phyloP scores from a whole-genome alignment of 2,888 invertebrate genomes.

The Drosophila silvestris region DNA sequence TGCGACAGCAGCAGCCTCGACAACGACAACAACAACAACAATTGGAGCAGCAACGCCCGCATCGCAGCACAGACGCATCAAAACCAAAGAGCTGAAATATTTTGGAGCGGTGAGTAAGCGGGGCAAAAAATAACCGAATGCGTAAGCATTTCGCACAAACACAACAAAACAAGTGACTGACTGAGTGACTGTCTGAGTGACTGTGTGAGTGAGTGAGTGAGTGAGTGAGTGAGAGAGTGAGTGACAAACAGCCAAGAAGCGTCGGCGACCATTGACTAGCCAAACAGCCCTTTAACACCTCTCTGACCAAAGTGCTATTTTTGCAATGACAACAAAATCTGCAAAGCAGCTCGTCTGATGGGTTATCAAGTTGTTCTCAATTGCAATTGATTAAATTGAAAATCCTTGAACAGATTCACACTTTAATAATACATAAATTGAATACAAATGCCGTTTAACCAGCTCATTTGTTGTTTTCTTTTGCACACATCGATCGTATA shows the following conservation, averaged over 20 bases:
- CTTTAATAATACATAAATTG: neutral
- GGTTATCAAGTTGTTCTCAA: neutral
- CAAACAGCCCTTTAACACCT: constrained; percentile 28
- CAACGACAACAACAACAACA: constrained; percentile 32
- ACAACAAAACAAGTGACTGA: constrained; percentile 17
- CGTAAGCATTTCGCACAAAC: constrained; percentile 48
- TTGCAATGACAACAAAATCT: neutral
- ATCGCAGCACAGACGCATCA: constrained; percentile 81
- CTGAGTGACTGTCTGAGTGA: constrained; percentile 1
- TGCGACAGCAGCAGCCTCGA: constrained; percentile 29
- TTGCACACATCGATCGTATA: neutral
- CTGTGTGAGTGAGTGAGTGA: neutral
- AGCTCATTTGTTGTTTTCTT: neutral
- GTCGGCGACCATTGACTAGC: constrained; percentile 30
- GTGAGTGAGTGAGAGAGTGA: constrained; percentile 1
- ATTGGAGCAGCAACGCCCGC: constrained; percentile 65
- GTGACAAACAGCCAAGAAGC: constrained; percentile 27
- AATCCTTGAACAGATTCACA: neutral
- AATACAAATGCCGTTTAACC: neutral
- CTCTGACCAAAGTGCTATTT: constrained; percentile 12
- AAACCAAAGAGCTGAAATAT: constrained; percentile 84
- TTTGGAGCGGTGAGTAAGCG: constrained; percentile 84
- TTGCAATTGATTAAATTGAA: neutral
- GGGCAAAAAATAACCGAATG: constrained; percentile 59
- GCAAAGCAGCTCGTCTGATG: neutral